A percentile compares a stretch with the other conserved stretches of the same genome.
Evolutionary conservation across 1,140 invertebrate species (phyloP).

Genomic region (Caerostris darwini): DNA sequence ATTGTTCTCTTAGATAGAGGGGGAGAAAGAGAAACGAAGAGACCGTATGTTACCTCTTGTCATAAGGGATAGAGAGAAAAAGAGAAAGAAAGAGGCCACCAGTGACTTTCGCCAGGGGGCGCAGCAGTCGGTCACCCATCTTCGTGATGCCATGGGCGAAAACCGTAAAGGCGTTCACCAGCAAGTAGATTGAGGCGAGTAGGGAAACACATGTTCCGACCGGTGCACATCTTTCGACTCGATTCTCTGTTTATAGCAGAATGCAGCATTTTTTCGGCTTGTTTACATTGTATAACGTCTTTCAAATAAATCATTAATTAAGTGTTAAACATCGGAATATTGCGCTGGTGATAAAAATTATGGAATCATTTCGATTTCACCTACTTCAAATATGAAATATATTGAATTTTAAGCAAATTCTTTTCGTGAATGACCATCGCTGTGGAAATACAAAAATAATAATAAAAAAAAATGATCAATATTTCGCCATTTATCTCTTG

Average conservation of each 20-base stretch:
- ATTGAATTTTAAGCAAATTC: too few relatives aligned
- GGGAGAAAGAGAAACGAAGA: background rate
- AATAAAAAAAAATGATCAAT: too few relatives aligned
- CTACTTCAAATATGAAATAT: too few relatives aligned
- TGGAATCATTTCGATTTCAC: background rate
- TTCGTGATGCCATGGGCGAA: background rate
- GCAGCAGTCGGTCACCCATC: constrained; percentile 52
- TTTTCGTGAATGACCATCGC: too few relatives aligned
- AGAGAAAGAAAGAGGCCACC: constrained; percentile 66
- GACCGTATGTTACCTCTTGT: constrained; percentile 34
- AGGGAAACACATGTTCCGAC: constrained; percentile 49
- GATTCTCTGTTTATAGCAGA: background rate
- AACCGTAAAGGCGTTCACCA: constrained; percentile 42
- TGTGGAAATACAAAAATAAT: too few relatives aligned
- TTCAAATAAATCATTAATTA: background rate
- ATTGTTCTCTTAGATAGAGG: background rate
- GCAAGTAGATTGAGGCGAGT: constrained; percentile 29
- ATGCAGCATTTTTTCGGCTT: background rate
- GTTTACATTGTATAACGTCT: background rate
- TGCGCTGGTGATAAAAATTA: background rate
- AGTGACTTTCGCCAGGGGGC: constrained; percentile 64
- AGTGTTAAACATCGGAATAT: too few relatives aligned
- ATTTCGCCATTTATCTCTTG: background rate
- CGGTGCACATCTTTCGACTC: constrained; percentile 16
- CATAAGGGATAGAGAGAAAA: background rate